These are phyloP conservation scores for Ophioninae sp. DNA, from an alignment of 2,888 invertebrate species.

Conservation along the genomic window DNA sequence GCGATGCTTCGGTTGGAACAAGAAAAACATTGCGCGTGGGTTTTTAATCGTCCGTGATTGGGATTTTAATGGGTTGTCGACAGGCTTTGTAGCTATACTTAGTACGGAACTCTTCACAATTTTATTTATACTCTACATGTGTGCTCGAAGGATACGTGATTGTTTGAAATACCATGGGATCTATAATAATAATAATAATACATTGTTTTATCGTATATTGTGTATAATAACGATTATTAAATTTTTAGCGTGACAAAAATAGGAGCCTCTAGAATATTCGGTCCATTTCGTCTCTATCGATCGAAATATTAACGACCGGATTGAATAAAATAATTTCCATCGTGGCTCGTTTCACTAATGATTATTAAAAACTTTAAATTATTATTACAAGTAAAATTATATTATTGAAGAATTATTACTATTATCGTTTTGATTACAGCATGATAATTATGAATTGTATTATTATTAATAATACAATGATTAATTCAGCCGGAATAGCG, in stretches of 20 bases:
- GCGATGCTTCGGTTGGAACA: neutral
- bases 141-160: neutral
- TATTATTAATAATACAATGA: no score
- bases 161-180: neutral
- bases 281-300: no score
- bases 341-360: no score
- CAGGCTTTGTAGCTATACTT: neutral
- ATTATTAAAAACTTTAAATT: neutral
- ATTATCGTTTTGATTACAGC: no score
- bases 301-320: no score
- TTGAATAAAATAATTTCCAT: no score
- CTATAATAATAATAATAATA: neutral
- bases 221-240: no score
- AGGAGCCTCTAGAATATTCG: no score
- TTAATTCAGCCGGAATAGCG: no score
- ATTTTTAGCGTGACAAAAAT: neutral
- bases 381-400: neutral
- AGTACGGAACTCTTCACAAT: neutral
- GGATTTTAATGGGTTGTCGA: neutral
- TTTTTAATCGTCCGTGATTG: constrained; percentile 2
- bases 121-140: neutral
- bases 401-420: no score
- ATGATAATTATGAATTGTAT: neutral
- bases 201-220: neutral
- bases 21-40: constrained; percentile 18